Evolutionary conservation across 1,140 invertebrate species (phyloP), one percentile per base, ranked within the genome.

Genomic region (Trialeurodes vaporariorum): DNA sequence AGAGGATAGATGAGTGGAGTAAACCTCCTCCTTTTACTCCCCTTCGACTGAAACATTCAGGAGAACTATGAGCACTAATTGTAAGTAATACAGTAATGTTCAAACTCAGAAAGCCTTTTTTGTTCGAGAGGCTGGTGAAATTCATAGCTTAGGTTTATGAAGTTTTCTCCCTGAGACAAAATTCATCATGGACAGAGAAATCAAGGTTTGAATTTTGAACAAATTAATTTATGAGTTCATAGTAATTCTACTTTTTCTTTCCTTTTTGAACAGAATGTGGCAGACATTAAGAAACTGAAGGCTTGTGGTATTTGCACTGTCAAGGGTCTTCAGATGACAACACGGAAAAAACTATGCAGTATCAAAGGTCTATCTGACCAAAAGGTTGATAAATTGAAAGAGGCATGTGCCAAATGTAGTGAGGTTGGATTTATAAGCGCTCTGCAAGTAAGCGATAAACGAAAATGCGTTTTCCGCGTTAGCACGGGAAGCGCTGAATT

Each of bases 371-470:
- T 92, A 71, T 89, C 88, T 34, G 88, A 91, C 73, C 85, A 84
- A 2, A 92, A 92, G 79, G 88, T 92, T 68, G 87, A 90, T 70
- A 91, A 91, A 81, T 91, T 93, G 40, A 91, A 90, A 79, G 90
- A 92, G 81, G 87, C 86, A 27, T 83, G 83, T 77, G 73, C 79
- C 72, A 83, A 89, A 82, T 73, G 85, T 73, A 73, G 78, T 69
- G 72, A 76, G 40, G 73, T 79, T 68, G 84, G 83, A 12, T 92
- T 92, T 78, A 79, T 90, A 65, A 91, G 89, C 59, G 90, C 88
- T 59, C 75, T 88, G 34, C 84, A 91, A 81, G 86, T 90, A 71
- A 83, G 83, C 74, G 86, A 87, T 68, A 84, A 85, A 74, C 80
- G 89, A 63, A 87, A 88, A 78, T 78, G 82, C 71, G 82, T 90